Evolutionary conservation across 2,888 invertebrate genomes (phyloP).

Genomic region (Eilema sororculum): DNA sequence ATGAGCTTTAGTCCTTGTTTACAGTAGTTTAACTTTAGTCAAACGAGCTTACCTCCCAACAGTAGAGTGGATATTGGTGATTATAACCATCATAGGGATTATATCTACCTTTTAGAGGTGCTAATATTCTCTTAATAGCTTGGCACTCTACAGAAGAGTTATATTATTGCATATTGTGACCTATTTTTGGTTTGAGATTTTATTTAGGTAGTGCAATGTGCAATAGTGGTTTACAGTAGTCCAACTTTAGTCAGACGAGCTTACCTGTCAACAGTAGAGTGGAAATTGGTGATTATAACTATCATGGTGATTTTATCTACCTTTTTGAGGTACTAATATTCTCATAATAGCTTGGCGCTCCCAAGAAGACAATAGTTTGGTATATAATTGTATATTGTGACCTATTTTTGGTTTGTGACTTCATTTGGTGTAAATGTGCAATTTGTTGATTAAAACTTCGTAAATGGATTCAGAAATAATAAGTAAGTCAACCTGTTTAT

Average conservation of each 20-base stretch:
- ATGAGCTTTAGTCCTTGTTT: constrained; percentile 50
- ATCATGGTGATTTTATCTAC: constrained; percentile 30
- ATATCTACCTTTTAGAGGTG: constrained; percentile 27
- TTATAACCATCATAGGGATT: constrained; percentile 37
- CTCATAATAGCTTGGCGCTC: constrained; percentile 23
- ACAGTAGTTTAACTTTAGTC: constrained; percentile 31
- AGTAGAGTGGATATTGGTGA: constrained; percentile 26
- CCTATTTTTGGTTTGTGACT: not conserved
- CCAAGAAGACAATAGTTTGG: constrained; percentile 23
- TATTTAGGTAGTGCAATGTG: not conserved
- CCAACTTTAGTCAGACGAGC: constrained; percentile 35
- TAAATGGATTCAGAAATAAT: too few species aligned
- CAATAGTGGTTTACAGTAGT: constrained; percentile 29
- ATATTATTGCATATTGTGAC: not conserved
- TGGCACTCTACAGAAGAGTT: constrained; percentile 25
- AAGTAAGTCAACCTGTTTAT: too few species aligned
- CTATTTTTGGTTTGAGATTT: not conserved
- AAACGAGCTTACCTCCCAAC: constrained; percentile 37
- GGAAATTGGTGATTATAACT: constrained; percentile 39
- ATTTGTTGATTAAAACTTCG: too few species aligned
- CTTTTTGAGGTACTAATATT: constrained; percentile 28
- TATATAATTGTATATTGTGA: not conserved
- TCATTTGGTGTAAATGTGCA: not conserved
- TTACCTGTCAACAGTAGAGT: constrained; percentile 31
- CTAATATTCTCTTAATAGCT: constrained; percentile 25